A percentile compares a stretch with the other conserved stretches of the same genome.
These are phyloP conservation scores for Uromys caudimaculatus DNA, from an alignment of 2,797 vertebrate genomes.

Conservation along the genomic window DNA sequence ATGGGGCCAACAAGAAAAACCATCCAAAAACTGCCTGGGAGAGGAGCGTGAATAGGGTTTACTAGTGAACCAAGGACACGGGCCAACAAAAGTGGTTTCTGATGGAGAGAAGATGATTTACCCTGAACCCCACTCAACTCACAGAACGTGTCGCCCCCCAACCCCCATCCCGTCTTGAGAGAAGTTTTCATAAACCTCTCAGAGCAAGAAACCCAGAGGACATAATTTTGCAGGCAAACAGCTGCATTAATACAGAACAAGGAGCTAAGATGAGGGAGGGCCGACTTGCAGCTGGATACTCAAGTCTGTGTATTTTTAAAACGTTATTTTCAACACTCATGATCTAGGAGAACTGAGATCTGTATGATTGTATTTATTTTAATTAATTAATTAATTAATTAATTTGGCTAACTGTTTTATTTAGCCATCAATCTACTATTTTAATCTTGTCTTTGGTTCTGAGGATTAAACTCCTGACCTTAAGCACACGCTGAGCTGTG, in stretches of 20 bases:
- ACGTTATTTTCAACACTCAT: neutral
- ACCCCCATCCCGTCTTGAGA: neutral
- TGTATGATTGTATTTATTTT: neutral
- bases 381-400: no score
- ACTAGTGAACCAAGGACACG: neutral
- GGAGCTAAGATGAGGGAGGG: neutral
- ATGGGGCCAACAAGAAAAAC: neutral
- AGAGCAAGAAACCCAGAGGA: neutral
- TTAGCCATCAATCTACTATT: neutral
- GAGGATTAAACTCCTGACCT: neutral
- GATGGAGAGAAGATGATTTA: neutral
- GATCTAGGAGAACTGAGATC: neutral
- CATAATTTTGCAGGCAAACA: neutral
- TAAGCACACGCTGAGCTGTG: neutral
- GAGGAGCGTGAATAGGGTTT: neutral
- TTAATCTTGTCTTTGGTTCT: neutral
- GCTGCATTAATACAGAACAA: neutral
- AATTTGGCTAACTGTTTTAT: neutral
- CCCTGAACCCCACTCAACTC: neutral
- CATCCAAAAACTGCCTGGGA: neutral
- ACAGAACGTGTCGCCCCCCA: neutral
- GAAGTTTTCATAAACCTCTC: neutral
- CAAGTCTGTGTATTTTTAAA: constrained; percentile 8
- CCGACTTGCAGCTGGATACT: neutral
- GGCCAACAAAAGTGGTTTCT: neutral